Evolutionary conservation across 2,888 invertebrate species (phyloP).

Genomic region (Thecophora atra): DNA sequence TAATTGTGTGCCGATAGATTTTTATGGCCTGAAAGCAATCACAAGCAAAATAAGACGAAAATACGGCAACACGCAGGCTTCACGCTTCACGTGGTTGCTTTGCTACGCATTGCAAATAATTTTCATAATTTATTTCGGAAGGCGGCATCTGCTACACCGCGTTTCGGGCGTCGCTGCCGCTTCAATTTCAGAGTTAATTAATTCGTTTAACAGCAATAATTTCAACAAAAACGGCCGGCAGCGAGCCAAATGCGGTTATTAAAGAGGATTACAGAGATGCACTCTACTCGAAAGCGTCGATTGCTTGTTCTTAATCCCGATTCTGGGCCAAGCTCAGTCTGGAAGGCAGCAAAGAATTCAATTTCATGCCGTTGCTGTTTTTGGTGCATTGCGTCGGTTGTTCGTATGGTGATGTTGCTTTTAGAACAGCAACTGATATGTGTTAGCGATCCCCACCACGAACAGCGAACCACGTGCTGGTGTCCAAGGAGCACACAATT

Average conservation of each 20-base stretch:
- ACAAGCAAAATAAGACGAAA: no score
- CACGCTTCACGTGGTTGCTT: constrained; percentile 19
- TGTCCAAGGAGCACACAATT: neutral
- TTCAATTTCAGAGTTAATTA: constrained; percentile 31
- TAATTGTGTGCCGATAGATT: no score
- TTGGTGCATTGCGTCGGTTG: no score
- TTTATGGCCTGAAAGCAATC: no score
- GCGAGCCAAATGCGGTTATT: constrained; percentile 23
- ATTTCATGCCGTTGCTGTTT: constrained; percentile 59
- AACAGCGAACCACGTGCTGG: neutral
- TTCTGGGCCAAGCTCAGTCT: constrained; percentile 26
- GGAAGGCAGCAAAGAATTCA: constrained; percentile 53
- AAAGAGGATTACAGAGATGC: constrained; percentile 30
- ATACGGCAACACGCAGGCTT: no score
- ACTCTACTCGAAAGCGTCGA: no score
- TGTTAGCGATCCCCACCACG: neutral
- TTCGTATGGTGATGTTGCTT: no score
- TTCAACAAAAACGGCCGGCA: neutral
- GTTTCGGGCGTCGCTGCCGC: neutral
- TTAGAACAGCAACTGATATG: no score
- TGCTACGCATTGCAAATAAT: constrained; percentile 24
- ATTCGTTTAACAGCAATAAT: constrained; percentile 32
- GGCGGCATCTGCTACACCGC: neutral
- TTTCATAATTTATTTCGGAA: constrained; percentile 28
- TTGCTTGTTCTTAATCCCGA: neutral